Conservation (phyloP, 1,140 invertebrate genomes). For the Drosophila leontia region DNA sequence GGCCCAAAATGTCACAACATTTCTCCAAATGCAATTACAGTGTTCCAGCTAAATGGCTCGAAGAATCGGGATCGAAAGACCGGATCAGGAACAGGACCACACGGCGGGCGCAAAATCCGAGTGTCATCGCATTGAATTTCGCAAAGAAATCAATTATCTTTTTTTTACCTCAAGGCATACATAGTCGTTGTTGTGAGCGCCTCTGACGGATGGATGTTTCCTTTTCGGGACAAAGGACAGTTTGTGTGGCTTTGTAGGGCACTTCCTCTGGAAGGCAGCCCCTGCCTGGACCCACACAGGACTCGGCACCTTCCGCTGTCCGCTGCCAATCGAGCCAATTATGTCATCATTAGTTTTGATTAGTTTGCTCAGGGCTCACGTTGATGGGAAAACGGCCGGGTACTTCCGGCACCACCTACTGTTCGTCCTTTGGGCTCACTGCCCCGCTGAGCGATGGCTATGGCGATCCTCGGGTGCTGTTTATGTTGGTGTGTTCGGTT, state of each 20-base stretch:
- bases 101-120: conserved; percentile 60
- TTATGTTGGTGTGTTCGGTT: conserved; percentile 59
- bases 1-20: conserved; percentile 68
- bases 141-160: conserved; percentile 79
- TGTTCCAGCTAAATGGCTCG: conserved; percentile 61
- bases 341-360: conserved; percentile 83
- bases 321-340: conserved; percentile 67
- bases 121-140: conserved; percentile 78
- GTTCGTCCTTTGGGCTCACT: conserved; percentile 46
- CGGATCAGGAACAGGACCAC: conserved; percentile 53
- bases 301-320: conserved; percentile 28
- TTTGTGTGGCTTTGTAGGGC: conserved; percentile 56
- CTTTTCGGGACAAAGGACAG: conserved; percentile 48
- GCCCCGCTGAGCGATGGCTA: conserved; percentile 53
- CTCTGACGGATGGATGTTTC: conserved; percentile 74
- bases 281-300: conserved; percentile 24
- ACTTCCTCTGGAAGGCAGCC: conserved; percentile 53
- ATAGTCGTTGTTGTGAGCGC: conserved; percentile 34
- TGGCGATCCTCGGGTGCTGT: conserved; percentile 28
- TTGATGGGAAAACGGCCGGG: conserved; percentile 65
- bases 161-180: conserved; percentile 46
- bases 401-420: conserved; percentile 81
- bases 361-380: conserved; percentile 55
- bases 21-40: conserved; percentile 46
- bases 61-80: conserved; percentile 9